A percentile compares a stretch with the other conserved stretches of the same genome.
These are phyloP conservation scores for Microplitis deprimator DNA, from an alignment of 2,888 invertebrate species.

Conservation along the genomic window DNA sequence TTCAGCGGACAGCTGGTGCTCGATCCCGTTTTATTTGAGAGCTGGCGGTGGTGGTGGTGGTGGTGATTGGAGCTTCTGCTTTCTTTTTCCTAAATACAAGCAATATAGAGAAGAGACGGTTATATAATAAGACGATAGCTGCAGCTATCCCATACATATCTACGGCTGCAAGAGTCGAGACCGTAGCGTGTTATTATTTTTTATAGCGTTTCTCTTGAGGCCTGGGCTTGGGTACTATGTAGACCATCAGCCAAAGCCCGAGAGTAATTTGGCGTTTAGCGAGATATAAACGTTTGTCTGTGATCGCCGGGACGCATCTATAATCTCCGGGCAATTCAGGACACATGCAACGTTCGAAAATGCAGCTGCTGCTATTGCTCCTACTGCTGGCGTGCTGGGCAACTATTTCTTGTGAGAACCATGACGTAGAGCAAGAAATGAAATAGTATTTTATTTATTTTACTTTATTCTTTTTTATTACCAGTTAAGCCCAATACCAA, in stretches of 20 bases:
- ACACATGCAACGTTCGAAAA: conserved; percentile 61
- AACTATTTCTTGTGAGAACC: neutral
- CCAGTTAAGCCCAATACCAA: too few species aligned
- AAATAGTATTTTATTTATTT: neutral
- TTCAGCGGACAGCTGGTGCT: too few species aligned
- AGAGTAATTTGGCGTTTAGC: conserved; percentile 69
- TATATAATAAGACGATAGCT: conserved; percentile 3
- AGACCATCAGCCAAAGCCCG: conserved; percentile 42
- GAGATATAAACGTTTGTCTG: conserved; percentile 69
- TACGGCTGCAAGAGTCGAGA: conserved; percentile 20
- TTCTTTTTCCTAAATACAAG: conserved; percentile 4
- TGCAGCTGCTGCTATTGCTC: conserved; percentile 61
- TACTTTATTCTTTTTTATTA: neutral
- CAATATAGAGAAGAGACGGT: neutral
- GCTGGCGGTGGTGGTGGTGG: neutral
- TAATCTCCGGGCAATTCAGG: conserved; percentile 62
- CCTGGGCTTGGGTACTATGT: neutral
- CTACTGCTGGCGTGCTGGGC: neutral
- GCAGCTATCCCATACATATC: conserved; percentile 15
- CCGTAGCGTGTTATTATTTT: conserved; percentile 66
- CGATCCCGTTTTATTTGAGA: too few species aligned
- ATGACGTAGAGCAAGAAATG: too few species aligned
- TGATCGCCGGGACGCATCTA: conserved; percentile 68
- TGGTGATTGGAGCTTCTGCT: conserved; percentile 16
- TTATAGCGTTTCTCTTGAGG: conserved; percentile 54